Evolutionary conservation across 2,797 vertebrate genomes (phyloP).

Genomic region (Notamacropus eugenii): DNA sequence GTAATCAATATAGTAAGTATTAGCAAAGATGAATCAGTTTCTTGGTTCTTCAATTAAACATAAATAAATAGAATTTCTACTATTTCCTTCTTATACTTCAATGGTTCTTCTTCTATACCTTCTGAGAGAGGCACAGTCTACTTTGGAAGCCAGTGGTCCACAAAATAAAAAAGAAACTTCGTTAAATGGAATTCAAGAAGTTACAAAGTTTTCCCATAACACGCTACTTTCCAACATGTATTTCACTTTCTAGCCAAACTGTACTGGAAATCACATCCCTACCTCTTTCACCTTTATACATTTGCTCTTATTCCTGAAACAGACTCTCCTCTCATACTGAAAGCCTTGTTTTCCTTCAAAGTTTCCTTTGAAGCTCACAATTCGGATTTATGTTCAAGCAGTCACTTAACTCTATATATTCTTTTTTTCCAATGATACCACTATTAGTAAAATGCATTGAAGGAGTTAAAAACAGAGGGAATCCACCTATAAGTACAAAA

Average conservation of each 20-base stretch:
- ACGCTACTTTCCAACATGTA: too few relatives aligned
- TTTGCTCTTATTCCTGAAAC: too few relatives aligned
- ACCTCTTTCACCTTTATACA: too few relatives aligned
- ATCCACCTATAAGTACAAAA: not conserved
- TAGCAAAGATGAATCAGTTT: not conserved
- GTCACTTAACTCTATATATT: not conserved
- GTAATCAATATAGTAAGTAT: not conserved
- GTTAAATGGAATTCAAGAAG: not conserved
- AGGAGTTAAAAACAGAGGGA: not conserved
- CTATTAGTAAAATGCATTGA: not conserved
- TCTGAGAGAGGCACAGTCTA: not conserved
- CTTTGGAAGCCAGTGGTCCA: not conserved
- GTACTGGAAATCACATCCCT: too few relatives aligned
- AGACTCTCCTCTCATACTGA: too few relatives aligned
- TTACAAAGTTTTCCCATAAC: too few relatives aligned
- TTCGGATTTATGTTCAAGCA: too few relatives aligned
- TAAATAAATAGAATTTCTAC: not conserved
- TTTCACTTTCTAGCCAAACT: too few relatives aligned
- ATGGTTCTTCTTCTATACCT: not conserved
- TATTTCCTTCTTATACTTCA: not conserved
- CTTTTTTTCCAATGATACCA: not conserved
- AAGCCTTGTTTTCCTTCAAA: too few relatives aligned
- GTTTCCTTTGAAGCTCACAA: too few relatives aligned
- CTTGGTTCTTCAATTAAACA: not conserved
- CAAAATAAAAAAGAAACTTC: not conserved